Percentiles rank a stretch among this genome's conserved stretches.
These are phyloP conservation scores for Pseudococcus viburni DNA, from an alignment of 2,888 invertebrate genomes.

Conservation along the genomic window DNA sequence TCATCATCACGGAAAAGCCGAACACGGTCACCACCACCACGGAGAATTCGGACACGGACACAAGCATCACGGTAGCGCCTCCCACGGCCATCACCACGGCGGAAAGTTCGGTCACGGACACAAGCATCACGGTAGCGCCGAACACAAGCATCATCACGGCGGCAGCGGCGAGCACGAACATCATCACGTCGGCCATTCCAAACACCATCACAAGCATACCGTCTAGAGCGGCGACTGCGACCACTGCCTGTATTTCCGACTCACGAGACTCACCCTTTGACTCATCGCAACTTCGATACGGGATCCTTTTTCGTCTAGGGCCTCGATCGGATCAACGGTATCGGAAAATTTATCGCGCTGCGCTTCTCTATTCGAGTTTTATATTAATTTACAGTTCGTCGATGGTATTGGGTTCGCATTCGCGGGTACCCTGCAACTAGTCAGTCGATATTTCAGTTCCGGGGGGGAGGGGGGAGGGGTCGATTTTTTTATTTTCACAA, in stretches of 20 bases:
- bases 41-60: slow-evolving; percentile 68
- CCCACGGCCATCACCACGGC: slow-evolving; percentile 68
- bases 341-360: slow-evolving; percentile 21
- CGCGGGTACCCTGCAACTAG: slow-evolving; percentile 32
- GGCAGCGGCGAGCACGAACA: slow-evolving; percentile 69
- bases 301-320: no score
- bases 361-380: background rate
- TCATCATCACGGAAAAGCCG: slow-evolving; percentile 69
- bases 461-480: background rate
- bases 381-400: background rate
- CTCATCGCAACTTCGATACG: background rate
- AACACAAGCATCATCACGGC: slow-evolving; percentile 69
- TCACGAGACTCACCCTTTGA: background rate
- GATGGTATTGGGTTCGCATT: background rate
- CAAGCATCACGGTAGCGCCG: slow-evolving; percentile 68
- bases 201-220: slow-evolving; percentile 69
- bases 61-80: slow-evolving; percentile 68
- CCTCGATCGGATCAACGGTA: background rate
- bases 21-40: slow-evolving; percentile 68
- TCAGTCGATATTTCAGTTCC: background rate
- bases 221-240: slow-evolving; percentile 39
- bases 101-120: slow-evolving; percentile 69
- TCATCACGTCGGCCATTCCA: slow-evolving; percentile 69
- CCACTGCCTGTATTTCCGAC: background rate
- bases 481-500: background rate